Evolutionary conservation across 2,888 invertebrate genomes (phyloP).

Genomic region (Mactromeris polynyma): DNA sequence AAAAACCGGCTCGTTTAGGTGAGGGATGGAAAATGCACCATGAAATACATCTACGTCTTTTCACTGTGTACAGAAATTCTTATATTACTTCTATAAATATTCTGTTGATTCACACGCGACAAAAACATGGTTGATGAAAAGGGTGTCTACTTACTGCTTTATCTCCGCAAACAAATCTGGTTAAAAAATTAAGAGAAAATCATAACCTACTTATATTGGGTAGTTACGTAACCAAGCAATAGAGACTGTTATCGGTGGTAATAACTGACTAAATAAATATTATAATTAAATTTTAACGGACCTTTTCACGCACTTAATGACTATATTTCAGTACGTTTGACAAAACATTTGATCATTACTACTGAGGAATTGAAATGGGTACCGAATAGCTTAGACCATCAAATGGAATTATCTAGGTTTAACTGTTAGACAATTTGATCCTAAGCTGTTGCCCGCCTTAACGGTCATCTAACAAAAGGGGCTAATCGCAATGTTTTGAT

Average conservation of each 20-base stretch:
- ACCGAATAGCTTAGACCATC: neutral
- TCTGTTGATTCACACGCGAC: too few species aligned
- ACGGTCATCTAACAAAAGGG: neutral
- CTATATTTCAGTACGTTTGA: neutral
- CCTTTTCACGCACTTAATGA: neutral
- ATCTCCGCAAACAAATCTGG: too few species aligned
- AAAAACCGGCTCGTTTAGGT: too few species aligned
- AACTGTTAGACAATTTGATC: neutral
- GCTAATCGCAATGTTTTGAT: neutral
- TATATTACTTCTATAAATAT: too few species aligned
- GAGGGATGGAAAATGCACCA: too few species aligned
- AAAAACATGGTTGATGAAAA: too few species aligned
- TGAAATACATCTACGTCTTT: too few species aligned
- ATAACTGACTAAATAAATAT: neutral
- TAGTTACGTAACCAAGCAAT: neutral
- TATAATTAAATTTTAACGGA: neutral
- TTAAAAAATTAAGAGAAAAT: too few species aligned
- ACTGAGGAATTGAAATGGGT: neutral
- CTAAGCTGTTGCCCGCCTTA: neutral
- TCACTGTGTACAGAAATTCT: too few species aligned
- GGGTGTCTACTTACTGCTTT: too few species aligned
- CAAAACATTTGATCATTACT: neutral
- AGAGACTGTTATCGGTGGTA: neutral
- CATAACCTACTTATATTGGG: too few species aligned
- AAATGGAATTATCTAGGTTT: neutral